Base-by-base conservation (phyloP, 2,797 vertebrate species). In the Pipistrellus nathusii region DNA sequence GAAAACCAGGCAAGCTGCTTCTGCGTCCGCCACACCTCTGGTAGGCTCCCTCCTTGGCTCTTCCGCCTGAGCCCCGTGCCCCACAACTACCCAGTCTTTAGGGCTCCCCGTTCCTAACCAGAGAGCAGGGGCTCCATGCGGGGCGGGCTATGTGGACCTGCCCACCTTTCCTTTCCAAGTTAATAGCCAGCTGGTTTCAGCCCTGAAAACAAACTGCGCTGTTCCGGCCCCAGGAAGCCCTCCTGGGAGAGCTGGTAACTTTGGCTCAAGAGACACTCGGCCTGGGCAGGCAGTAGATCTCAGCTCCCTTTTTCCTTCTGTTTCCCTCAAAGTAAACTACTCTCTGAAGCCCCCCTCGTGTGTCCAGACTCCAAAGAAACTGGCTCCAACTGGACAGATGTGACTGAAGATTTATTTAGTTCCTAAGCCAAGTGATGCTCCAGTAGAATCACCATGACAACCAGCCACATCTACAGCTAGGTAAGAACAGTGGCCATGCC, bases 361-460 rank as follows among this genome's bases (percentile, higher is more conserved):
- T 72, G 41, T 84, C 66, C 80, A 72, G 76, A 82, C 30, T 57
- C 53, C 81, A 83, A 46, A 92, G 76, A 62, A 81, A 78, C 69
- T n/a, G 88, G 71, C 59, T 89, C 44, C 12, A 48, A 13, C 48
- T 18, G 38, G 88, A 94, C 44, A 86, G 59, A 73, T n/a, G 57
- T 71, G 73, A 76, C 81, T 23, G 78, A 96, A 94, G 92, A 93
- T 73, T 92, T 30, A 95, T 71, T 93, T 80, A 44, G 55, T 80
- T 95, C 59, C 25, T 66, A 94, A 95, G 91, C 96, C 75, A 94
- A 94, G 68, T 72, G 85, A 69, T 68, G 38, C 30, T 88, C 23
- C 38, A 41, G 6, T 4, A 75, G 71, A 76, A 69, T 84, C 75
- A 59, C 80, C 64, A 20, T 32, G 94, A 30, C 44, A 76, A 89